Percentiles rank a stretch among this genome's conserved stretches.
Evolutionary conservation across 1,140 invertebrate species (phyloP).

Genomic region (Euwallacea similis): DNA sequence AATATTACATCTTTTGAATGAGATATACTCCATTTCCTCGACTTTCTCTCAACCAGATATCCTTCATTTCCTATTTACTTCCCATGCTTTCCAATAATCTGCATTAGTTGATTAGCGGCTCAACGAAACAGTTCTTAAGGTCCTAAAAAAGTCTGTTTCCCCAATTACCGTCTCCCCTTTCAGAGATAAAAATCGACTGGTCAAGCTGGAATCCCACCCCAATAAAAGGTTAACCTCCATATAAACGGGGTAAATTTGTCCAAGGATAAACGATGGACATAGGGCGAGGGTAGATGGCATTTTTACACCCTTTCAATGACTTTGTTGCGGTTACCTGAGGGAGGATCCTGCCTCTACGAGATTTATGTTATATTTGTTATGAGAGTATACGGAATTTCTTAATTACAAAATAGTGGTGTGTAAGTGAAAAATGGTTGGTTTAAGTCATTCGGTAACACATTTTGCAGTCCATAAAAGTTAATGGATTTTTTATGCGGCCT

Average conservation of each 20-base stretch:
- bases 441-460: conserved; percentile 39
- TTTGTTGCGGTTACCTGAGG: conserved; percentile 11
- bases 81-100: too few species aligned
- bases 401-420: conserved; percentile 35
- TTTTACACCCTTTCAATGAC: conserved; percentile 23
- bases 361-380: conserved; percentile 2
- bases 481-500: conserved; percentile 48
- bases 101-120: too few species aligned
- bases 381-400: not conserved
- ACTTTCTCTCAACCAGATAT: too few species aligned
- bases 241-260: conserved; percentile 31
- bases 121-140: too few species aligned
- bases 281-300: conserved; percentile 23
- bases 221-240: conserved; percentile 21
- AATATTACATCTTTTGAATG: too few species aligned
- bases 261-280: conserved; percentile 13
- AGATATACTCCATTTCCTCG: too few species aligned
- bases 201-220: conserved; percentile 15
- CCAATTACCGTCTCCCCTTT: conserved; percentile 3
- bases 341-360: not conserved
- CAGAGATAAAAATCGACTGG: conserved; percentile 25
- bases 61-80: too few species aligned
- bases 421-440: conserved; percentile 39
- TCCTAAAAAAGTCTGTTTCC: too few species aligned
- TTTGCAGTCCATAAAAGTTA: conserved; percentile 44